Evolutionary conservation across 2,888 invertebrate genomes (phyloP).

Genomic region (Anarsia innoxiella): DNA sequence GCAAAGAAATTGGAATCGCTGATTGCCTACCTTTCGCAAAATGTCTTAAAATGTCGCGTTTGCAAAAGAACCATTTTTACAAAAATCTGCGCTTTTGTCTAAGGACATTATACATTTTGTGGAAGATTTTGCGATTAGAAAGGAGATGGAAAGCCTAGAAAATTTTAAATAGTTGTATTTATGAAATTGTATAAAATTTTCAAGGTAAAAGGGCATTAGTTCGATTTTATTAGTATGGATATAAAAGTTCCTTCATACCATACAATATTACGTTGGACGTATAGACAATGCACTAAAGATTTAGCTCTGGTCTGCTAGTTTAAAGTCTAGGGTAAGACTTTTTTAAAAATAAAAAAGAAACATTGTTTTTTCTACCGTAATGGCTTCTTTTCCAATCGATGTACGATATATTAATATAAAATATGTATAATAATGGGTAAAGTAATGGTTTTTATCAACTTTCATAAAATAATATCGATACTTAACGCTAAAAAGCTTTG

Average conservation of each 20-base stretch:
- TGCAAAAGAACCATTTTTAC: too few relatives aligned
- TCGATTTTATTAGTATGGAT: not conserved
- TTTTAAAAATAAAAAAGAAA: slow-evolving; percentile 54
- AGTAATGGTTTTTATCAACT: slow-evolving; percentile 1
- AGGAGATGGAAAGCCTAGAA: too few relatives aligned
- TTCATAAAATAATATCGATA: not conserved
- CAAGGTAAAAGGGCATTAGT: too few relatives aligned
- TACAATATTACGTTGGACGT: slow-evolving; percentile 31
- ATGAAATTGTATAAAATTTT: too few relatives aligned
- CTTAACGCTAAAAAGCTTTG: too few relatives aligned
- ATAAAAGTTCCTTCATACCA: not conserved
- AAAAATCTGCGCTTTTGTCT: too few relatives aligned
- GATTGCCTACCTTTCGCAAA: not conserved
- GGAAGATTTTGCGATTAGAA: too few relatives aligned
- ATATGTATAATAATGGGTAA: slow-evolving; percentile 40
- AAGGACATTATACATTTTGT: too few relatives aligned
- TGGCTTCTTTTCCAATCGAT: slow-evolving; percentile 64
- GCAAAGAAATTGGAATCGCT: too few relatives aligned
- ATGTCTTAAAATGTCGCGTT: not conserved
- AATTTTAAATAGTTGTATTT: too few relatives aligned
- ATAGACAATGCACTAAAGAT: slow-evolving; percentile 21
- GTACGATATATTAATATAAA: slow-evolving; percentile 40
- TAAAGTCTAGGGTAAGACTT: slow-evolving; percentile 58
- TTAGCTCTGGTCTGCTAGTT: slow-evolving; percentile 56
- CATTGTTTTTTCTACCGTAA: slow-evolving; percentile 57